Percentiles rank a stretch among this genome's conserved stretches.
phyloP scores from a whole-genome alignment of 2,797 vertebrate genomes.

The Numenius phaeopus region DNA sequence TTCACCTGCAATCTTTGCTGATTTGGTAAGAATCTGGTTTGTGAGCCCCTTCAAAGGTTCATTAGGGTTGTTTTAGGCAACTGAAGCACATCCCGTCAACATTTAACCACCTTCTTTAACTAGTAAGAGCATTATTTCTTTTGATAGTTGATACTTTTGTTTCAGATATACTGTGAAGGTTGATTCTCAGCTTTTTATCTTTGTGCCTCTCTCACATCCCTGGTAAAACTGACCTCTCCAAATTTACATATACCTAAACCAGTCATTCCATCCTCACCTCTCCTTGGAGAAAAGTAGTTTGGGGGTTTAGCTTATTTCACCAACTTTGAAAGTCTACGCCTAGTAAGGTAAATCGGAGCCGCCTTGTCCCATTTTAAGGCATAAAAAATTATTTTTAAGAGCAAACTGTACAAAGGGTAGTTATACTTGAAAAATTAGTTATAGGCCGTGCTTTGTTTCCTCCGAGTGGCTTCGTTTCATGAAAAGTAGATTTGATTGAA shows the following conservation, averaged over 20 bases:
- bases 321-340: background rate
- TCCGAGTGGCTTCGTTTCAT: background rate
- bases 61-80: background rate
- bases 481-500: background rate
- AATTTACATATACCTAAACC: background rate
- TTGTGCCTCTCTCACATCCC: background rate
- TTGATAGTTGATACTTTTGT: background rate
- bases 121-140: background rate
- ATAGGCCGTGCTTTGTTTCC: background rate
- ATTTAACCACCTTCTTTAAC: background rate
- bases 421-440: background rate
- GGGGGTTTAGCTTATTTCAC: background rate
- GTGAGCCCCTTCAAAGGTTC: background rate
- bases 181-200: background rate
- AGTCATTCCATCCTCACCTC: rapidly evolving
- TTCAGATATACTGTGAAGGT: background rate
- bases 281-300: background rate
- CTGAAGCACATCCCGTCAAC: background rate
- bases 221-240: background rate
- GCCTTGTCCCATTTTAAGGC: background rate
- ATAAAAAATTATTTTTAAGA: background rate
- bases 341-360: background rate
- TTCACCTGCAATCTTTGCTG: background rate
- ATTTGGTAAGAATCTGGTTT: background rate
- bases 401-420: background rate